These are phyloP conservation scores for Scarus forsteni DNA, from an alignment of 2,797 vertebrate species.

Conservation along the genomic window DNA sequence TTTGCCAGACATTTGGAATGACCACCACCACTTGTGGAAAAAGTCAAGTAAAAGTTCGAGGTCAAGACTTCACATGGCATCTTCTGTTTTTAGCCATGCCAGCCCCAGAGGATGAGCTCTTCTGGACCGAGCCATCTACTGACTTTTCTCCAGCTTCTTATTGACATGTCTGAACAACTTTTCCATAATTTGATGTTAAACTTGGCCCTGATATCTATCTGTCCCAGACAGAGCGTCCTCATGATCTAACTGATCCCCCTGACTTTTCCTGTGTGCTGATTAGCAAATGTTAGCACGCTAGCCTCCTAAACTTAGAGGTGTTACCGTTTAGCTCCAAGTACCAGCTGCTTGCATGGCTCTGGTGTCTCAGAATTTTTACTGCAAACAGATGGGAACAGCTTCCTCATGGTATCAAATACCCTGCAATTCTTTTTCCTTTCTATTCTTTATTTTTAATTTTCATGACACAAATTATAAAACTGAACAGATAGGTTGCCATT, in stretches of 20 bases:
- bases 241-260: background rate
- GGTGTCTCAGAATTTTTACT: too few relatives aligned
- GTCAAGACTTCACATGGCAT: background rate
- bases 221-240: background rate
- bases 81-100: background rate
- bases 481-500: too few relatives aligned
- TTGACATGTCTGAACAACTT: background rate
- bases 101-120: background rate
- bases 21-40: constrained; percentile 13
- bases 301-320: background rate
- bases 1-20: constrained; percentile 53
- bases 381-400: too few relatives aligned
- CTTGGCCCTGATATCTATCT: background rate
- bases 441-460: too few relatives aligned
- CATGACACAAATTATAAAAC: too few relatives aligned
- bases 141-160: background rate
- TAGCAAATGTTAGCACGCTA: background rate
- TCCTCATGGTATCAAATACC: too few relatives aligned
- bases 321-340: background rate
- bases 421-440: too few relatives aligned
- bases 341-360: background rate
- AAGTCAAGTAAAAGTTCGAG: constrained; percentile 13
- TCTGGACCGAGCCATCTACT: background rate
- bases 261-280: background rate
- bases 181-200: background rate